These are phyloP conservation scores for Callyntrura sp. DNA, from an alignment of 2,888 invertebrate species.

Conservation along the genomic window DNA sequence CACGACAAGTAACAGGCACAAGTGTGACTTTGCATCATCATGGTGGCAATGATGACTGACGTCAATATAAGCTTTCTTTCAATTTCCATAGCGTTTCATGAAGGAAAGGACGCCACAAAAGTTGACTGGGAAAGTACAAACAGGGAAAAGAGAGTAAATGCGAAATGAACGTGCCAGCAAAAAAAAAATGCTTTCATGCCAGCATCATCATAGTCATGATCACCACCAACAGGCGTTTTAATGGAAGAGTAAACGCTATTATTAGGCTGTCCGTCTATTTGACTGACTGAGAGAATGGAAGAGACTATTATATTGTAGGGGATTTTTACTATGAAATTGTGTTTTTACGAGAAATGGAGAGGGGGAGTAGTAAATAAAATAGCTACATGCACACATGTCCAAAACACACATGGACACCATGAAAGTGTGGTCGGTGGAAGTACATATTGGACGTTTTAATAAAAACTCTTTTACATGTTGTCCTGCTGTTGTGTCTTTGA, in stretches of 20 bases:
- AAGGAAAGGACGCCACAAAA: background rate
- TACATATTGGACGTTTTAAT: constrained; percentile 1
- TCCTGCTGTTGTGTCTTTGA: too few species aligned
- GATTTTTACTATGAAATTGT: too few species aligned
- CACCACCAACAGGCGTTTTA: constrained; percentile 27
- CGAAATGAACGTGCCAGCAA: too few species aligned
- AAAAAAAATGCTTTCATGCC: constrained; percentile 34
- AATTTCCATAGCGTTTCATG: constrained; percentile 53
- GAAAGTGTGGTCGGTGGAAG: background rate
- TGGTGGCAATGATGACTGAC: constrained; percentile 54
- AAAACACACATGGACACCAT: background rate
- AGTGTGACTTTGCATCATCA: background rate
- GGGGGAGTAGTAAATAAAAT: too few species aligned
- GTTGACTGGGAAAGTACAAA: constrained; percentile 15
- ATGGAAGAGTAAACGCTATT: constrained; percentile 62
- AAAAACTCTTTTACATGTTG: constrained; percentile 17
- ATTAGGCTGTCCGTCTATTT: constrained; percentile 52
- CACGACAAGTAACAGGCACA: constrained; percentile 34
- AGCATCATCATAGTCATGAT: constrained; percentile 31
- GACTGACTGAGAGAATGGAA: background rate
- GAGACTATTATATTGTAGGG: constrained; percentile 21
- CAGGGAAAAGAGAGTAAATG: too few species aligned
- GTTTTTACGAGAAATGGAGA: too few species aligned
- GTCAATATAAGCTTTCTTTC: constrained; percentile 71
- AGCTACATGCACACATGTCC: background rate